phyloP scores from a whole-genome alignment of 2,113 vertebrate genomes.

The Lethenteron camtschaticum region DNA sequence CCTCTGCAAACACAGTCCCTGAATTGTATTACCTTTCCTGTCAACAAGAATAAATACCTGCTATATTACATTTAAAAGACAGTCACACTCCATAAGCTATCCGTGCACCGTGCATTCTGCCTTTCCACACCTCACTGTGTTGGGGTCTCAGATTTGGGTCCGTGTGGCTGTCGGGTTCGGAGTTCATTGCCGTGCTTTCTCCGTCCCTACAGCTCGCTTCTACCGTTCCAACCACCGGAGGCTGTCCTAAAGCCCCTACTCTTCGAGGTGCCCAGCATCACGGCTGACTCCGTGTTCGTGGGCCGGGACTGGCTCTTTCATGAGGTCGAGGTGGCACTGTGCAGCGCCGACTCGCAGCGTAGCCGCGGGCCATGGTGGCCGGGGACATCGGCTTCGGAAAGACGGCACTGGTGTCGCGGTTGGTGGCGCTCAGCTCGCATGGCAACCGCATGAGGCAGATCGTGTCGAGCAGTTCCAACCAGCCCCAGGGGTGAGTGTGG shows the following conservation, averaged over 20 bases:
- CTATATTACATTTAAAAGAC: too few relatives aligned
- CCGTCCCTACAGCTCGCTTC: constrained; percentile 38
- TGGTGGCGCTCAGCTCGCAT: constrained; percentile 90
- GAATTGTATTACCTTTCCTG: too few relatives aligned
- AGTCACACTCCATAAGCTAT: too few relatives aligned
- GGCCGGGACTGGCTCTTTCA: constrained; percentile 88
- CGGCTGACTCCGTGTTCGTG: constrained; percentile 83
- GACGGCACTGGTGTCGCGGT: constrained; percentile 67
- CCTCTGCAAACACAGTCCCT: too few relatives aligned
- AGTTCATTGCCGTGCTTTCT: constrained; percentile 6
- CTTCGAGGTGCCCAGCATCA: constrained; percentile 96
- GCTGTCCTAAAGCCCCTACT: constrained; percentile 85
- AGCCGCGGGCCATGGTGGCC: constrained; percentile 48
- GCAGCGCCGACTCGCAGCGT: constrained; percentile 26
- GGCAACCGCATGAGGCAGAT: constrained; percentile 93
- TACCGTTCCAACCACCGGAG: constrained; percentile 76
- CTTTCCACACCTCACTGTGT: too few relatives aligned
- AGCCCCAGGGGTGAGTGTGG: constrained; percentile 44
- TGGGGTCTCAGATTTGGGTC: too few relatives aligned
- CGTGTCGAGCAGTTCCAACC: constrained; percentile 57
- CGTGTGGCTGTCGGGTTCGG: too few relatives aligned
- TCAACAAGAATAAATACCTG: too few relatives aligned
- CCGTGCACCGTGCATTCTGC: too few relatives aligned
- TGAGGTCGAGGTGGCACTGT: constrained; percentile 44
- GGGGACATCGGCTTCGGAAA: constrained; percentile 87